Evolutionary conservation across 2,113 vertebrate genomes (phyloP).

Genomic region (Jaculus jaculus): DNA sequence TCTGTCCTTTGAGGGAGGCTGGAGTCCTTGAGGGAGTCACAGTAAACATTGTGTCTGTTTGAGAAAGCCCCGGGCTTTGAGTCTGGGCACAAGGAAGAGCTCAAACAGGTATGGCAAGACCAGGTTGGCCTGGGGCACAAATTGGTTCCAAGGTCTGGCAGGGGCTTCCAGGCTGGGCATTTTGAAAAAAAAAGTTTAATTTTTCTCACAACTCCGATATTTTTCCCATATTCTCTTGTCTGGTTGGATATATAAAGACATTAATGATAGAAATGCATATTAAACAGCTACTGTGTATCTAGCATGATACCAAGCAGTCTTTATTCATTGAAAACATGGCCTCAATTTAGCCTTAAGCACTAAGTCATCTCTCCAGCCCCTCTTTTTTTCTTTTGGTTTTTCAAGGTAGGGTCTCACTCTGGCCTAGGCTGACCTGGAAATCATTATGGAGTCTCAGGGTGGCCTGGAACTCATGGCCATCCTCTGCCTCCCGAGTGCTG

Average conservation of each 20-base stretch:
- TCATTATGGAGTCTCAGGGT: no score
- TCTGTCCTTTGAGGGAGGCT: constrained; percentile 50
- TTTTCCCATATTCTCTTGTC: background rate
- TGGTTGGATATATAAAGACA: background rate
- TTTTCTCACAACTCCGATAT: background rate
- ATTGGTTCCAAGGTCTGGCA: background rate
- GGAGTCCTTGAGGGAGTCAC: constrained; percentile 49
- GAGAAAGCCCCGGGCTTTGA: constrained; percentile 67
- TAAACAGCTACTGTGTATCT: background rate
- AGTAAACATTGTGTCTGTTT: constrained; percentile 69
- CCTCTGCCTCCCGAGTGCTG: no score
- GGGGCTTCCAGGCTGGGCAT: background rate
- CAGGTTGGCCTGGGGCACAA: background rate
- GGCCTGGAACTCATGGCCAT: no score
- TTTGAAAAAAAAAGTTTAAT: constrained; percentile 1
- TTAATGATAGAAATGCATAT: background rate
- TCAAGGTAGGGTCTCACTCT: no score
- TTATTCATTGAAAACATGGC: no score
- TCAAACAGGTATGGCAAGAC: constrained; percentile 63
- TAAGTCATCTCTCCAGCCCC: no score
- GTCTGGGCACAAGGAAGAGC: constrained; percentile 54
- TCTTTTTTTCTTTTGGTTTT: no score
- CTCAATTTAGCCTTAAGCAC: no score
- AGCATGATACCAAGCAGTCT: background rate
- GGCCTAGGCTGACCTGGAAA: no score